Percentiles rank a stretch among this genome's conserved stretches.
Conservation (phyloP, 2,888 invertebrate genomes). For the Adela reaumurella region DNA sequence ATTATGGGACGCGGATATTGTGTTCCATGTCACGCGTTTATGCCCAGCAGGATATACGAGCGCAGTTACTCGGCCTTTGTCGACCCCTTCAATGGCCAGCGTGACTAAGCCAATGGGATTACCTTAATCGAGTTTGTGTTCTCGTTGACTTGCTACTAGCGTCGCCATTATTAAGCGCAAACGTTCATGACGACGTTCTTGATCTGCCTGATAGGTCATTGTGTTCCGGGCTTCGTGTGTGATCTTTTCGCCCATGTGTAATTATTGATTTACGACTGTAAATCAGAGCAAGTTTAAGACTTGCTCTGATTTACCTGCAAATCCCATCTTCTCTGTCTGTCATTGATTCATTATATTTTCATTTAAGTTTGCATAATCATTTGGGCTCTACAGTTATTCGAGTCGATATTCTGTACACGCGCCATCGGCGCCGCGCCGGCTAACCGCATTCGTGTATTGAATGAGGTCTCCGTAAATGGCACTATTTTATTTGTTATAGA, state of each 20-base stretch:
- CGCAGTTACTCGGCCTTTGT: background rate
- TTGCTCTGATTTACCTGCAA: no score
- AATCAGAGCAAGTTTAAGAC: no score
- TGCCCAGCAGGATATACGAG: background rate
- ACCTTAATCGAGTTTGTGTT: background rate
- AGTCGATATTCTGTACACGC: background rate
- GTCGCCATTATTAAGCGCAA: no score
- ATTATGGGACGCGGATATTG: background rate
- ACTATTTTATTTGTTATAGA: no score
- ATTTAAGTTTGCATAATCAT: background rate
- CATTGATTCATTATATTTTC: no score
- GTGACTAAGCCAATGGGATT: background rate
- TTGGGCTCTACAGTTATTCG: background rate
- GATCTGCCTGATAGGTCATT: no score
- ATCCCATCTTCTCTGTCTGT: no score
- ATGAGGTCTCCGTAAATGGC: background rate
- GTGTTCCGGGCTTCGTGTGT: no score
- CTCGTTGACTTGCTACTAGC: no score
- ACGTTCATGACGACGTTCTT: no score
- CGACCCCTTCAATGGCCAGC: background rate
- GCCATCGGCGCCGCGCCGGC: background rate
- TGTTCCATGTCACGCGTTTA: background rate
- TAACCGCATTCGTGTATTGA: background rate
- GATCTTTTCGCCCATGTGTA: no score
- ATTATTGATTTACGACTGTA: no score